Evolutionary conservation across 2,113 vertebrate species (phyloP).

Genomic region (Oryzias javanicus): DNA sequence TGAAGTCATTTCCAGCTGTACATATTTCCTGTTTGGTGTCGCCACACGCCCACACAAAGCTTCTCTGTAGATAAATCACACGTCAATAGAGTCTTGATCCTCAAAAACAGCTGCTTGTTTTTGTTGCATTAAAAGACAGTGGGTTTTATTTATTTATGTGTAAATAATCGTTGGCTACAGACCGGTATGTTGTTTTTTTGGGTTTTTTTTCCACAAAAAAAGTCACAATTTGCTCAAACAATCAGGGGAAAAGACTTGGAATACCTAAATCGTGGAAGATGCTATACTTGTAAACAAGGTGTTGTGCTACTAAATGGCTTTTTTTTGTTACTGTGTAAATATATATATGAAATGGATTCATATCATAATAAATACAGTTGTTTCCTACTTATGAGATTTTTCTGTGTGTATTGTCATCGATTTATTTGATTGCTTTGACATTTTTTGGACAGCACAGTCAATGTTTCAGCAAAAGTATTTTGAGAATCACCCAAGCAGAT

Average conservation of each 20-base stretch:
- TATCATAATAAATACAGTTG: conserved; percentile 79
- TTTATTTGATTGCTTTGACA: not conserved
- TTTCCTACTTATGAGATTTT: conserved; percentile 77
- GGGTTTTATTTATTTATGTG: conserved; percentile 66
- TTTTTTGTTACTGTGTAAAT: conserved; percentile 77
- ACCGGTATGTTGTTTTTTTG: not conserved
- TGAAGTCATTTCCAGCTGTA: conserved; percentile 40
- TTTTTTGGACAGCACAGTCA: conserved; percentile 11
- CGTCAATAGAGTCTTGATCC: conserved; percentile 28
- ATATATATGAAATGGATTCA: conserved; percentile 73
- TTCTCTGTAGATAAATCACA: conserved; percentile 46
- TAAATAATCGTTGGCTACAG: conserved; percentile 42
- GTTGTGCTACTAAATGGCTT: conserved; percentile 70
- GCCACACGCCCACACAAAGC: conserved; percentile 28
- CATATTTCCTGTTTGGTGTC: conserved; percentile 37
- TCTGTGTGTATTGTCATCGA: not conserved
- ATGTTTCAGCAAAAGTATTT: not conserved
- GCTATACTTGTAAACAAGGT: conserved; percentile 63
- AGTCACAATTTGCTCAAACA: conserved; percentile 70
- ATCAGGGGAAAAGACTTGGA: conserved; percentile 58
- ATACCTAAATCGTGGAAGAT: conserved; percentile 42
- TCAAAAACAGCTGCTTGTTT: conserved; percentile 34
- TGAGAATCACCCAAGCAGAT: no score
- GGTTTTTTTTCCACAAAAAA: conserved; percentile 24
- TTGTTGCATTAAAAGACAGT: conserved; percentile 50